phyloP scores from a whole-genome alignment of 1,140 invertebrate genomes.

The Sminthurides bifidus region DNA sequence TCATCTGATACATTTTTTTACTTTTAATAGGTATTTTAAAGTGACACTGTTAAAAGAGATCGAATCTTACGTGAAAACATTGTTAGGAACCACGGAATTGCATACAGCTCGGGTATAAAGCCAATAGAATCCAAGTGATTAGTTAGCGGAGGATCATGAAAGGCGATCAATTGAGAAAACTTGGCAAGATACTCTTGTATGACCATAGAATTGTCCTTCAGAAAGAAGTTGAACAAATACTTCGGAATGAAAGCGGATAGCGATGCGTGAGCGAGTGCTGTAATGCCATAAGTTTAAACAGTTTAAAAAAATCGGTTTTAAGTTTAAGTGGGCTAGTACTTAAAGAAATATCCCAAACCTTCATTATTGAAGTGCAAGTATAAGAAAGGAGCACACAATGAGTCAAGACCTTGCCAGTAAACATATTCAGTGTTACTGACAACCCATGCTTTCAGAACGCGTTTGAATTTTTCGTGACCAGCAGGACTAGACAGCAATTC shows the following conservation, averaged over 20 bases:
- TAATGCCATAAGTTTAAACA: slow-evolving; percentile 34
- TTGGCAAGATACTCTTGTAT: slow-evolving; percentile 96
- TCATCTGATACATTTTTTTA: too few species aligned
- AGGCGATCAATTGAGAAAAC: slow-evolving; percentile 90
- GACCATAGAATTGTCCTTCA: slow-evolving; percentile 94
- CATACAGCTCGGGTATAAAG: slow-evolving; percentile 95
- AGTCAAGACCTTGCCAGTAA: slow-evolving; percentile 99
- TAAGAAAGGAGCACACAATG: slow-evolving; percentile 90
- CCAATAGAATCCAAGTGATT: slow-evolving; percentile 85
- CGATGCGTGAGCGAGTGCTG: slow-evolving; percentile 86
- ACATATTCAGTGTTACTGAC: slow-evolving; percentile 88
- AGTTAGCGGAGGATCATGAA: slow-evolving; percentile 84
- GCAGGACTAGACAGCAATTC: slow-evolving; percentile 85
- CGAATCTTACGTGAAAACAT: slow-evolving; percentile 98
- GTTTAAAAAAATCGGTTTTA: slow-evolving; percentile 12
- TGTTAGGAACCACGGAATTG: slow-evolving; percentile 99
- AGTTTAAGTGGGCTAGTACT: background rate
- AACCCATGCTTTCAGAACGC: slow-evolving; percentile 95
- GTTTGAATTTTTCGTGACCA: slow-evolving; percentile 82
- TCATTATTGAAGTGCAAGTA: slow-evolving; percentile 96
- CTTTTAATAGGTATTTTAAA: too few species aligned
- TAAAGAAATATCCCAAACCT: slow-evolving; percentile 45
- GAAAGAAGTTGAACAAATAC: slow-evolving; percentile 93
- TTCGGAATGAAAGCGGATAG: slow-evolving; percentile 88
- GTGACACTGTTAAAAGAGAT: too few species aligned